Evolutionary conservation across 2,113 vertebrate genomes (phyloP), one percentile per base, ranked within the genome.

Genomic region (Gambusia holbrooki): DNA sequence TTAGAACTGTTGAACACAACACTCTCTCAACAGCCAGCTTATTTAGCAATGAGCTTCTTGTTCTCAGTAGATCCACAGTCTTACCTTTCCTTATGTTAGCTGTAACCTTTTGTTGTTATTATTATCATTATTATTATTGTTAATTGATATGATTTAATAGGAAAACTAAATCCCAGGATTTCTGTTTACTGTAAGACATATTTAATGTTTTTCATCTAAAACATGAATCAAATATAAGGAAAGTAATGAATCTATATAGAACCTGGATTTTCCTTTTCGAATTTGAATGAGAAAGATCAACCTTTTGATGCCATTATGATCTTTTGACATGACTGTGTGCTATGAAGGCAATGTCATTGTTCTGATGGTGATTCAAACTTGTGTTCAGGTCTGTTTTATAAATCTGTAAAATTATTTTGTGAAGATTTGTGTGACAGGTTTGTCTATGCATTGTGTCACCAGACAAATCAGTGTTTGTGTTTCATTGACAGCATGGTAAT

Each of bases 401-500:
- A 32, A 17, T 28, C 29, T 69, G 10, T 13, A 22, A 42, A 67
- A 17, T 45, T 4, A 67, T 67, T 67, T 27, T 28, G 4, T 28
- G 65, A 54, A 60, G 65, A 74, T 76, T 71, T 75, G 66, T 42
- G 51, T 42, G 45, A 51, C 14, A 32, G 60, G 37, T 72, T n/a
- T 64, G 30, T 66, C 29, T 65, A 54, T 73, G 63, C 60, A 54
- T 68, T 85, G 81, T 84, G 80, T 80, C 48, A 86, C 77, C 71
- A 74, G 65, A 77, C 37, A 88, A 84, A 84, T 87, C 64, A 58
- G 69, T 81, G 72, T 89, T 88, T 80, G 80, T 81, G 62, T 82
- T 90, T 77, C 65, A 73, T 67, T 73, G 81, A 77, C 76, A 80
- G 78, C 84, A 70, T 77, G 69, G 84, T 90, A 80, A 87, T 87